phyloP scores from a whole-genome alignment of 2,888 invertebrate genomes.

The Lasioglossum villosulum region DNA sequence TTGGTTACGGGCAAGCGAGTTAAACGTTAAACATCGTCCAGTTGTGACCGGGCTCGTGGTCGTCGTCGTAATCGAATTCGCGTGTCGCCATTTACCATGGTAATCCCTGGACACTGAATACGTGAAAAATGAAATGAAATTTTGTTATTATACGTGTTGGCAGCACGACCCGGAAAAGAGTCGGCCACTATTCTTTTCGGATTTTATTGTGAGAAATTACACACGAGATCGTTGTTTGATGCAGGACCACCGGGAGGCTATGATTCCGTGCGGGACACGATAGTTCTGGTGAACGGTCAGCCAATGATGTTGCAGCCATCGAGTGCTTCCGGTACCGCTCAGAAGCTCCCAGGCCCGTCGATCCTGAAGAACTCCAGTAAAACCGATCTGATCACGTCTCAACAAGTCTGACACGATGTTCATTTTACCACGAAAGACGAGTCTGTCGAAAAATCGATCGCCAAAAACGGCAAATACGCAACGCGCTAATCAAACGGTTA shows the following conservation, averaged over 20 bases:
- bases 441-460: conserved; percentile 29
- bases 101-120: not conserved
- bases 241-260: conserved; percentile 81
- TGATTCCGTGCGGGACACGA: conserved; percentile 85
- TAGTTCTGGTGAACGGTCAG: conserved; percentile 84
- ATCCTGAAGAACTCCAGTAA: conserved; percentile 83
- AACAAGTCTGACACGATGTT: conserved; percentile 81
- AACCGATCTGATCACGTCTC: conserved; percentile 81
- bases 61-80: conserved; percentile 35
- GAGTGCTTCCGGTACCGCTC: conserved; percentile 61
- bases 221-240: not conserved
- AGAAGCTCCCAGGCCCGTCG: conserved; percentile 82
- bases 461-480: conserved; percentile 25
- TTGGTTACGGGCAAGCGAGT: not conserved
- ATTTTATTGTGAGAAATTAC: not conserved
- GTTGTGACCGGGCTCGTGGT: conserved; percentile 8
- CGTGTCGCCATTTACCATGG: too few species aligned
- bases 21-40: not conserved
- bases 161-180: not conserved
- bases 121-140: not conserved
- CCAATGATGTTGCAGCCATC: conserved; percentile 83
- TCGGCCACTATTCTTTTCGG: not conserved
- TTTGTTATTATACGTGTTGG: not conserved
- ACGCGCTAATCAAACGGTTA: conserved; percentile 37
- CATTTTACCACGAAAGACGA: conserved; percentile 64